Base-by-base conservation (phyloP, 2,113 vertebrate genomes). In the Zeus faber region DNA sequence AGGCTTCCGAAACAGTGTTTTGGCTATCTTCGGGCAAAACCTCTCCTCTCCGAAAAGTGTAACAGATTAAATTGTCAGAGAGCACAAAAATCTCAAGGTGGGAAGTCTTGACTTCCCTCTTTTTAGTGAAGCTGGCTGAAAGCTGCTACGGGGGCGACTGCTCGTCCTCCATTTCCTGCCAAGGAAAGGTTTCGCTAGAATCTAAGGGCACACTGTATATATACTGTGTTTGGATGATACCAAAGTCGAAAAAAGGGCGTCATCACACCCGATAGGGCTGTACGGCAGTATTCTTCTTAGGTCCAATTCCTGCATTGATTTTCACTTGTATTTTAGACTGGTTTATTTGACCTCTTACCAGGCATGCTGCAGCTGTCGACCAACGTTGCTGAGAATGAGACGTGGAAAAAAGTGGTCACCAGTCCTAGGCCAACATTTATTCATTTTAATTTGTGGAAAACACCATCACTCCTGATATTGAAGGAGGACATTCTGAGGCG, bases 341-440 rank as follows among this genome's bases (percentile, higher is more conserved):
- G 16, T 45, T 39, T 44, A 16, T 49, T 61, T 44, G n/a, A n/a
- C n/a, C n/a, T n/a, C n/a, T n/a, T 46, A 61, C 31, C 54, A 72
- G 67, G 46, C 25, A 5, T 59, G 65, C 70, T 58, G 61, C 66
- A 49, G 72, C 77, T 43, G 45, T 14, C 2, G 72, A 67, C 69
- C 70, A 56, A 26, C 70, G 72, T 70, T 80, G 80, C 70, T 69
- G 65, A 55, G 54, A 70, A 8, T 46, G 59, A 67, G 77, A 70
- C n/a, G 33, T 71, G 49, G 37, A 35, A 53, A 67, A 82, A 72
- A 16, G 24, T 40, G 26, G 18, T 45, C 40, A 26, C n/a, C 37
- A 65, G 24, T 48, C 57, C 37, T 13, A 1, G 13, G 59, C 14
- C 31, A 52, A 49, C 69, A 62, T 61, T 35, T 29, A 56, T 31